phyloP scores from a whole-genome alignment of 2,888 invertebrate species.

The Tricholauxania praeusta region DNA sequence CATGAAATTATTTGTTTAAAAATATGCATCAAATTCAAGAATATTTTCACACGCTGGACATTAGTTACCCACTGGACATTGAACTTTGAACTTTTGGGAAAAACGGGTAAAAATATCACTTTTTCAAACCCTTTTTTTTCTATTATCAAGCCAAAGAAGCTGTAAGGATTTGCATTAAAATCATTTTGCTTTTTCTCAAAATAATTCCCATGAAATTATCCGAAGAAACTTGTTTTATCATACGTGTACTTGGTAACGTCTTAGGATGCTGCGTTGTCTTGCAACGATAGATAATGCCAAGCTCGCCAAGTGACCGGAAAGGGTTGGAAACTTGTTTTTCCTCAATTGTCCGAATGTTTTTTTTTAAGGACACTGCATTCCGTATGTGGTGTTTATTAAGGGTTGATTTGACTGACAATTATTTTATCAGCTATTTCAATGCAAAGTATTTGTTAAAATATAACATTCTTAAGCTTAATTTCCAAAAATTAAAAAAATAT shows the following conservation, averaged over 20 bases:
- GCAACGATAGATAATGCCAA: neutral
- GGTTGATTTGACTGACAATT: conserved; percentile 21
- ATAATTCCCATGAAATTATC: conserved; percentile 54
- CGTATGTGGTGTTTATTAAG: conserved; percentile 7
- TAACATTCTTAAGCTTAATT: too few species aligned
- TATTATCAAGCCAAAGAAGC: conserved; percentile 41
- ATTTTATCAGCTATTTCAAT: neutral
- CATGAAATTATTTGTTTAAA: too few species aligned
- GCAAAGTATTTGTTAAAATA: too few species aligned
- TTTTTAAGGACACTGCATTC: too few species aligned
- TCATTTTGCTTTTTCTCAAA: conserved; percentile 34
- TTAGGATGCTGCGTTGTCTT: conserved; percentile 22
- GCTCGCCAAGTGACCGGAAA: conserved; percentile 28
- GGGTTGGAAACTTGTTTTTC: conserved; percentile 50
- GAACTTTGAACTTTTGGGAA: conserved; percentile 57
- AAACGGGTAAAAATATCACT: conserved; percentile 35
- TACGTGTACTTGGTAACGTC: conserved; percentile 3
- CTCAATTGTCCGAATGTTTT: too few species aligned
- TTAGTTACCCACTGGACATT: conserved; percentile 50
- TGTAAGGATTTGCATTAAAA: conserved; percentile 47
- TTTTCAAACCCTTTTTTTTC: conserved; percentile 7
- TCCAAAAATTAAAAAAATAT: too few species aligned
- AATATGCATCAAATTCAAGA: neutral
- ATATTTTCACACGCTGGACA: conserved; percentile 20
- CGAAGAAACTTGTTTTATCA: conserved; percentile 47